phyloP scores from a whole-genome alignment of 2,797 vertebrate species.

The Orientallactaga sibirica region DNA sequence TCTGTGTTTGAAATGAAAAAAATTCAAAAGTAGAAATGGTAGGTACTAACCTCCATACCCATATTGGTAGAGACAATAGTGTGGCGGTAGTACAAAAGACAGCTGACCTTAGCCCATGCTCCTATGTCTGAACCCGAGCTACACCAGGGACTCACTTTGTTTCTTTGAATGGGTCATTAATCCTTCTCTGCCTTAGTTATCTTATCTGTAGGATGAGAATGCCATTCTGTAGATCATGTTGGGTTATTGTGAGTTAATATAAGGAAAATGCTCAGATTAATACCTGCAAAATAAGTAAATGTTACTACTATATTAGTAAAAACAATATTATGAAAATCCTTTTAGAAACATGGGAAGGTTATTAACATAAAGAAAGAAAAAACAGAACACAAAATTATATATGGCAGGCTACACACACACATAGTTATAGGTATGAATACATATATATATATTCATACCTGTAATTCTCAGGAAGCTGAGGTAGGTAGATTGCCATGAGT shows the following conservation, averaged over 20 bases:
- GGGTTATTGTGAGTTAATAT: conserved; percentile 13
- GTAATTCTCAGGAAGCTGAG: too few species aligned
- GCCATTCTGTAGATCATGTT: background rate
- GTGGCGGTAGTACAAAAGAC: background rate
- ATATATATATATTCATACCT: too few species aligned
- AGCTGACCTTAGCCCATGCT: background rate
- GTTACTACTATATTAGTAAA: conserved; percentile 33
- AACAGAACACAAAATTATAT: background rate
- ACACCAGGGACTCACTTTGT: background rate
- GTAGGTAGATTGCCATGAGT: too few species aligned
- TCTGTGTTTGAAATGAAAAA: too few species aligned
- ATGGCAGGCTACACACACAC: too few species aligned
- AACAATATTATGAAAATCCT: conserved; percentile 50
- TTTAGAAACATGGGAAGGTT: background rate
- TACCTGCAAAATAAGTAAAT: background rate
- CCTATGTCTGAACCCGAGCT: background rate
- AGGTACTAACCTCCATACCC: background rate
- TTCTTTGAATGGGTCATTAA: background rate
- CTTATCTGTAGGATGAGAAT: background rate
- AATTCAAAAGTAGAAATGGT: background rate
- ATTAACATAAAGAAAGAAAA: conserved; percentile 21
- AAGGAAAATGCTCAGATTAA: background rate
- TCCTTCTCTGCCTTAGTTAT: conserved; percentile 11
- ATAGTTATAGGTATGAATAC: too few species aligned
- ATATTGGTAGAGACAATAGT: background rate